Conservation (phyloP, 2,113 vertebrate genomes). For the Calidris pugnax region DNA sequence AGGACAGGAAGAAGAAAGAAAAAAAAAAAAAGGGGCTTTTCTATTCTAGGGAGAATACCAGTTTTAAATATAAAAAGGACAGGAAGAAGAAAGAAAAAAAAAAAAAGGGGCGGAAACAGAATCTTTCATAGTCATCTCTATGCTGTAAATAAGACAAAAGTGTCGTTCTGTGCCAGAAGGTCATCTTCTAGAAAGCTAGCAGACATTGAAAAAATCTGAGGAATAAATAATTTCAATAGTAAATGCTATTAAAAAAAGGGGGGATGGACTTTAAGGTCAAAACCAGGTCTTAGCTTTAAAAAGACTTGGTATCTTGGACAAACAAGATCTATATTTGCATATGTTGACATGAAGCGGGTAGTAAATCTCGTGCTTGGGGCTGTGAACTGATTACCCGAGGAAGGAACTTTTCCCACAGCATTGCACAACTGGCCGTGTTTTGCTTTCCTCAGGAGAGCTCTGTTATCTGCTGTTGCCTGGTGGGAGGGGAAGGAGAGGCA, state of each 20-base stretch:
- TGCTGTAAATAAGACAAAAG: background rate
- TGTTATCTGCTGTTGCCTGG: background rate
- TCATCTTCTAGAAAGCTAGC: background rate
- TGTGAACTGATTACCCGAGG: background rate
- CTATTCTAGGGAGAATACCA: no score
- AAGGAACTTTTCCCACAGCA: background rate
- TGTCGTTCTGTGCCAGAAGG: background rate
- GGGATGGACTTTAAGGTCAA: background rate
- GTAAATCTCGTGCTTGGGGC: background rate
- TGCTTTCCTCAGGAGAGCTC: background rate
- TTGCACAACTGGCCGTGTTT: background rate
- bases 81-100: background rate
- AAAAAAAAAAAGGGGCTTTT: background rate
- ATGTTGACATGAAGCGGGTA: background rate
- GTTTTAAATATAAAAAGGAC: background rate
- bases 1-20: background rate
- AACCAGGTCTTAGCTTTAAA: background rate
- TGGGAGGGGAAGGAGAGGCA: background rate
- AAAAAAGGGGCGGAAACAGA: background rate
- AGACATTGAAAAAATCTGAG: background rate
- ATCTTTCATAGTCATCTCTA: fast-evolving
- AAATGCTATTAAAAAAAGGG: background rate
- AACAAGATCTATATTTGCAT: background rate
- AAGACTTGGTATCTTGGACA: background rate
- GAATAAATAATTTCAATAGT: background rate